Conservation (phyloP, 2,797 vertebrate species). For the Rhinatrema bivittatum region DNA sequence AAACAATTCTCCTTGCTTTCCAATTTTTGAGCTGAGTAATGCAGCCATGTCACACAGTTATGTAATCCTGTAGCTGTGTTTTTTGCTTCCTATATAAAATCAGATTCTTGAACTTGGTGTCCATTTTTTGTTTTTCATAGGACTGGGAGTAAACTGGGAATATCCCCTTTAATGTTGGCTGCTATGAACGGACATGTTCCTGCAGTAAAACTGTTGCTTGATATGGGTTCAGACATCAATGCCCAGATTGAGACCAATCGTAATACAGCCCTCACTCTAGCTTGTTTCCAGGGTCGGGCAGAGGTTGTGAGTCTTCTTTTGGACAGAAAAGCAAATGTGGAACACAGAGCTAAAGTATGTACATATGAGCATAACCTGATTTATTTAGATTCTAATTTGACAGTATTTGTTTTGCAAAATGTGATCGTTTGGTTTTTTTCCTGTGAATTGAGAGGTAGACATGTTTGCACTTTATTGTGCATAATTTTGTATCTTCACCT, state of each 20-base stretch:
- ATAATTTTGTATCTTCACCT: no score
- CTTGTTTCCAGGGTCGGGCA: slow-evolving; percentile 94
- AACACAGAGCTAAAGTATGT: slow-evolving; percentile 93
- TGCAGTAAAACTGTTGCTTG: slow-evolving; percentile 90
- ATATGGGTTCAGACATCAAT: slow-evolving; percentile 98
- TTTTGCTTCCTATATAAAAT: no score
- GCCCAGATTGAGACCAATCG: slow-evolving; percentile 98
- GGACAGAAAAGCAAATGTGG: slow-evolving; percentile 96
- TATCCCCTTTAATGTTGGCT: slow-evolving; percentile 96
- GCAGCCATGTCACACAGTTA: no score
- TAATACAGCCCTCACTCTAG: slow-evolving; percentile 93
- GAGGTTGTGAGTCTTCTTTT: slow-evolving; percentile 95
- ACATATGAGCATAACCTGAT: neutral
- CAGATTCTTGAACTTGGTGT: no score
- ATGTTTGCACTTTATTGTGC: no score
- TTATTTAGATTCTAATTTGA: neutral
- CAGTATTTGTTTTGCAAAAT: neutral
- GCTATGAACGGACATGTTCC: slow-evolving; percentile 97
- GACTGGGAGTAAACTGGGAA: slow-evolving; percentile 95
- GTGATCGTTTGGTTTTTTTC: neutral
- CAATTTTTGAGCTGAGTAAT: no score
- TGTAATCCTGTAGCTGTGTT: no score
- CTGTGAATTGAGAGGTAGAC: neutral
- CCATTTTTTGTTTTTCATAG: slow-evolving; percentile 55
- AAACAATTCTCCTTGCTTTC: no score